Base-by-base conservation (phyloP, 2,888 invertebrate genomes). In the Strigamia crassipes region DNA sequence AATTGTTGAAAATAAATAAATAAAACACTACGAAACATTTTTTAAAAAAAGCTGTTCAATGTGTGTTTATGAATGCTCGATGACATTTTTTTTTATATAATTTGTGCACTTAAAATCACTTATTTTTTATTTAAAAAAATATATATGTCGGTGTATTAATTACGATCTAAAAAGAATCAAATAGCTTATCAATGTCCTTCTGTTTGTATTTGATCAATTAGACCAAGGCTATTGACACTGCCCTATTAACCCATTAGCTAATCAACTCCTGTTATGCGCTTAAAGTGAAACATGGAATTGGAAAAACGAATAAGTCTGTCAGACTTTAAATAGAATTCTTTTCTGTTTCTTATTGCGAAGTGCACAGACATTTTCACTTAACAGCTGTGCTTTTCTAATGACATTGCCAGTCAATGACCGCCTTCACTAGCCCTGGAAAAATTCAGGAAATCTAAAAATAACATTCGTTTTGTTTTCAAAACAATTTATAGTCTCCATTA, bases 211-310 rank as follows among this genome's bases (percentile, higher is more conserved):
- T 18, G n/a, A 56, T 56, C 56, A 56, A 56, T 56, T 56, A 56
- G 56, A 56, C 56, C 56, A 56, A 56, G 56, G 56, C 56, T 56
- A 56, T 56, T 56, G 56, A 56, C 56, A 56, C 56, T 56, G 56
- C 21, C 56, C 56, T 56, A 56, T 56, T 56, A 56, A 56, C 56
- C 56, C 56, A 56, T 56, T 56, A 56, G 56, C 56, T 56, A 56
- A 56, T 56, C 56, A 56, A 56, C 56, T 56, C 56, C 56, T 56
- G 21, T 56, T 56, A 56, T 56, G 18, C 56, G 18, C 18, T 21
- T 56, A 56, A 56, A 56, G 56, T 56, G 3, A 56, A 56, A 56
- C 56, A 56, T 56, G 56, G 56, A 56, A 56, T 56, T 56, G 56
- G 56, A 9, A 56, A 56, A 56, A 56, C 18, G 1, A 1, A 46